Evolutionary conservation across 2,888 invertebrate genomes (phyloP), one percentile per base, ranked within the genome.

Genomic region (Caenorhabditis sp.): DNA sequence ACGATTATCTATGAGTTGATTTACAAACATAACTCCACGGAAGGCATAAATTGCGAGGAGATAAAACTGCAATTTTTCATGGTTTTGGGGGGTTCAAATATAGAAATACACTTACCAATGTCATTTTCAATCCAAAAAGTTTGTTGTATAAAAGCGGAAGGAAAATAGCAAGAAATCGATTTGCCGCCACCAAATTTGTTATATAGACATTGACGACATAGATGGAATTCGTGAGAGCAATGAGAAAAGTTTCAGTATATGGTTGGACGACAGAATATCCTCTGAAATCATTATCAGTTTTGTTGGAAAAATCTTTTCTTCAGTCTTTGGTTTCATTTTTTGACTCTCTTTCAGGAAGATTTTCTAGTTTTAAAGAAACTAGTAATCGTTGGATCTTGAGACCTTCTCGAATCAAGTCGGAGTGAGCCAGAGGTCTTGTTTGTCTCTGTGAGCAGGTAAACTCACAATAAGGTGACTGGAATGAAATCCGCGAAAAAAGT

Each of bases 171-270:
- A 25, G 20, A 31, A 70, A 65, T 26, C 70, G 61, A 60, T 70
- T 70, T 2, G 64, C 12, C 14, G 70, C 70, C 5, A 70, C 65
- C 10, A 70, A 26, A 25, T 64, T 65, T n/a, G 62, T 70, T 25
- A 65, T 64, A 52, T 70, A 70, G 23, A 64, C 70, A 56, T 70
- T 70, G 1, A 64, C 64, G 8, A 70, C 36, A 20, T 70, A 70
- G 0, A 70, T 4, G 17, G 58, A 61, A 31, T 65, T 64, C 7
- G 64, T 61, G 21, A 70, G 10, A 12, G 61, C 61, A 21, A 70
- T 70, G 12, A 70, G 5, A 50, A 61, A 65, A 20, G 52, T 57
- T 52, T 65, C 65, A 12, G 58, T 21, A 1, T 17, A 0, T n/a
- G 64, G 70, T 3, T 50, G 5, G 20, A 61, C 64, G 7, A 57